Percentiles rank a stretch among this genome's conserved stretches.
Evolutionary conservation across 2,113 vertebrate species (phyloP).

Genomic region (Nicator chloris): DNA sequence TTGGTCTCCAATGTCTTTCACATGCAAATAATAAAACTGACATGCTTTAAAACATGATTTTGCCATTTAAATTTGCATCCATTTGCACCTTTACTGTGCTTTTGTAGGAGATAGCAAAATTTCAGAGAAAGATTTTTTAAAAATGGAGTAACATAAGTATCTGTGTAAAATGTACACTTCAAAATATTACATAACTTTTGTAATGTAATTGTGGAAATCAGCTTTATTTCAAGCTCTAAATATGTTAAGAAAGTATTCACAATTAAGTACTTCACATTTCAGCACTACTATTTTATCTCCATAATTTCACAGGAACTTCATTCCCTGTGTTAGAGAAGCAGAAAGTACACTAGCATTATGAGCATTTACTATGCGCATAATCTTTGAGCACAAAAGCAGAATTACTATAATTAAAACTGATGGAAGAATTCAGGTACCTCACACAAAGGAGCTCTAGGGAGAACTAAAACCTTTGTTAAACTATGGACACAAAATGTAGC

Average conservation of each 20-base stretch:
- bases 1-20: not conserved
- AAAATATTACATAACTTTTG: not conserved
- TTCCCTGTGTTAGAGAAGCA: not conserved
- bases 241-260: not conserved
- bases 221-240: not conserved
- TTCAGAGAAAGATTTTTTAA: not conserved
- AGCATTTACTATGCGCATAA: not conserved
- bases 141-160: not conserved
- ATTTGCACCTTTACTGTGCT: not conserved
- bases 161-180: not conserved
- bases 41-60: not conserved
- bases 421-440: not conserved
- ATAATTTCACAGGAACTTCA: not conserved
- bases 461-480: not conserved
- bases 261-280: not conserved
- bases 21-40: not conserved
- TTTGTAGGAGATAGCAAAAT: not conserved
- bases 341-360: not conserved
- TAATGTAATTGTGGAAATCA: not conserved
- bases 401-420: constrained; percentile 5
- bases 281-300: not conserved
- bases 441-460: not conserved
- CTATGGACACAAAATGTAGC: not conserved
- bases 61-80: not conserved
- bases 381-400: not conserved